These are phyloP conservation scores for Empidonax alnorum DNA, from an alignment of 2,113 vertebrate genomes.

Conservation along the genomic window DNA sequence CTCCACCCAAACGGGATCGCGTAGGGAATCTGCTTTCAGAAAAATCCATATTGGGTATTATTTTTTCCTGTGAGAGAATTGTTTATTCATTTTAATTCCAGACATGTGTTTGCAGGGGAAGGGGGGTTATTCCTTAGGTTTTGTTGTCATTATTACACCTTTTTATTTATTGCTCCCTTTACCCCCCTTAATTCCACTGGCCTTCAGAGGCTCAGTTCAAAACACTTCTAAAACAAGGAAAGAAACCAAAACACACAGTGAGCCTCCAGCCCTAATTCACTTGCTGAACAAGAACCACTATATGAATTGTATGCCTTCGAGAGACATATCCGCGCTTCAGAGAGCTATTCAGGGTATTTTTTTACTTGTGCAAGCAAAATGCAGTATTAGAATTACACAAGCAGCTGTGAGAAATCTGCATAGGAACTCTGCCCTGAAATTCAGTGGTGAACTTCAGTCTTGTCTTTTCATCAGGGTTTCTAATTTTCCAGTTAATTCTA, in stretches of 20 bases:
- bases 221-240: neutral
- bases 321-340: neutral
- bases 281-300: neutral
- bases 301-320: neutral
- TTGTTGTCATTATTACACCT: neutral
- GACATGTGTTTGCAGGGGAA: accelerated
- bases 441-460: neutral
- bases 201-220: neutral
- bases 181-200: neutral
- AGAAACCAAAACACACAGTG: neutral
- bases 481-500: neutral
- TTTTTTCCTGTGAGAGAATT: neutral
- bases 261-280: neutral
- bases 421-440: neutral
- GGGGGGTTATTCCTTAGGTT: accelerated
- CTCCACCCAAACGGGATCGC: neutral
- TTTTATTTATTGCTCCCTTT: too few relatives aligned
- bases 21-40: neutral
- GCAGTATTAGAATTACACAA: neutral
- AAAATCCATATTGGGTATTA: neutral
- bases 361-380: neutral
- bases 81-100: neutral
- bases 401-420: neutral
- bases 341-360: neutral
- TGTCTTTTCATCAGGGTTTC: neutral